These are phyloP conservation scores for Poicephalus meyeri DNA, from an alignment of 2,113 vertebrate genomes.

Conservation along the genomic window DNA sequence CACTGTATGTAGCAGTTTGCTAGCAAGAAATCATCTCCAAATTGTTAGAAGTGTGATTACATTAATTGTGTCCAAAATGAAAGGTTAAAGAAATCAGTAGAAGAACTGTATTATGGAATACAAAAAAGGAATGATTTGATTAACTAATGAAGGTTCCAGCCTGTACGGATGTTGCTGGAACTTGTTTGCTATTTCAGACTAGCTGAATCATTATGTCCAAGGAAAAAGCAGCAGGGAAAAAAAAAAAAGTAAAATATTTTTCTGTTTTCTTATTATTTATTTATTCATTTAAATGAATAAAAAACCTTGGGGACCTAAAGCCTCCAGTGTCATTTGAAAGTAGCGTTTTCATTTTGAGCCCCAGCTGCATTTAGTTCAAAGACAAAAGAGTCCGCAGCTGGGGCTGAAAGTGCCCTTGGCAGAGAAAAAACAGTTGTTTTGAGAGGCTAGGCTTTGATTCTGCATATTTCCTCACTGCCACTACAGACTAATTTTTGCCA, in stretches of 20 bases:
- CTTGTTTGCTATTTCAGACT: neutral
- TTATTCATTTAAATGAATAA: conserved; percentile 62
- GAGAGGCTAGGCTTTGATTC: conserved; percentile 44
- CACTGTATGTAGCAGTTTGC: neutral
- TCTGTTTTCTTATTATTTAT: conserved; percentile 24
- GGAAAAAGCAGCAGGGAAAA: neutral
- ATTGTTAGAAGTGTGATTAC: conserved; percentile 51
- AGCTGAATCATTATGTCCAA: neutral
- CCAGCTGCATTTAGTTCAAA: conserved; percentile 3
- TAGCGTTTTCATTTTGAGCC: conserved; percentile 39
- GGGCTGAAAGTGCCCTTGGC: conserved; percentile 43
- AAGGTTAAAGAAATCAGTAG: conserved; percentile 55
- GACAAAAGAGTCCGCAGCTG: neutral
- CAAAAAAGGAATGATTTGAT: conserved; percentile 14
- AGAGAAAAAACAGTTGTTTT: conserved; percentile 54
- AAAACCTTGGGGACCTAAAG: conserved; percentile 34
- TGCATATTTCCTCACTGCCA: neutral
- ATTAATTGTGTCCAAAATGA: conserved; percentile 58
- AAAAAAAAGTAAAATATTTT: neutral
- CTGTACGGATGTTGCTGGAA: neutral
- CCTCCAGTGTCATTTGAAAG: conserved; percentile 49
- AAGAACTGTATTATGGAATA: neutral
- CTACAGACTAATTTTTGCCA: conserved; percentile 17
- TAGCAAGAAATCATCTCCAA: conserved; percentile 57
- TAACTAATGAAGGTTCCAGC: neutral